Evolutionary conservation across 2,888 invertebrate genomes (phyloP).

Genomic region (Lasioglossum leucozonium): DNA sequence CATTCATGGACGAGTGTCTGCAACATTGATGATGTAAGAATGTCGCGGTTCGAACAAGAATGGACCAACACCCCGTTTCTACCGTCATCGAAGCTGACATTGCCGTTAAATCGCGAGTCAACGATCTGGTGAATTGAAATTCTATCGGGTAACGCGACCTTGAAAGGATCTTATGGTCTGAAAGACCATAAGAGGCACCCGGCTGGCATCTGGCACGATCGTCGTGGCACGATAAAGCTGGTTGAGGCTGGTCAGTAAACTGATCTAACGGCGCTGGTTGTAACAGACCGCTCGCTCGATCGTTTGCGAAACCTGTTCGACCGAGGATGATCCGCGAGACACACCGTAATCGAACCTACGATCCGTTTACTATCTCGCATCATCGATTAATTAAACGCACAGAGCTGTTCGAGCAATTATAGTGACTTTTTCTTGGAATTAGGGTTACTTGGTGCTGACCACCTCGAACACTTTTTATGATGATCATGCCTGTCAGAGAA

Average conservation of each 20-base stretch:
- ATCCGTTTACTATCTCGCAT: constrained; percentile 9
- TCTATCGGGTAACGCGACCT: constrained; percentile 37
- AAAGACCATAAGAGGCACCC: constrained; percentile 40
- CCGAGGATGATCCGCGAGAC: constrained; percentile 25
- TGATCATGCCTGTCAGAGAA: not conserved
- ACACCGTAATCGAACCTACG: constrained; percentile 17
- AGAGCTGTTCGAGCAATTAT: not conserved
- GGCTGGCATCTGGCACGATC: constrained; percentile 33
- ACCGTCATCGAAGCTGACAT: not conserved
- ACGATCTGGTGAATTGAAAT: constrained; percentile 38
- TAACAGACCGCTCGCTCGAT: constrained; percentile 13
- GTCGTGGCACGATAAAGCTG: constrained; percentile 30
- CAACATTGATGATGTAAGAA: not conserved
- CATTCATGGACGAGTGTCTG: not conserved
- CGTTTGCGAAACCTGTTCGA: constrained; percentile 42
- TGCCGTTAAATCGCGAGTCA: constrained; percentile 17
- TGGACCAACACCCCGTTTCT: not conserved
- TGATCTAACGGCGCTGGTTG: constrained; percentile 63
- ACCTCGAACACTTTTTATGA: not conserved
- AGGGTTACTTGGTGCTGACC: not conserved
- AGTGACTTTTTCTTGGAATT: not conserved
- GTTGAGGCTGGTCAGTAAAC: constrained; percentile 53
- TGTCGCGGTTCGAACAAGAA: not conserved
- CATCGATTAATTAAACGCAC: not conserved
- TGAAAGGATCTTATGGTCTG: constrained; percentile 31